phyloP scores from a whole-genome alignment of 2,113 vertebrate species.

The Gavialis gangeticus region DNA sequence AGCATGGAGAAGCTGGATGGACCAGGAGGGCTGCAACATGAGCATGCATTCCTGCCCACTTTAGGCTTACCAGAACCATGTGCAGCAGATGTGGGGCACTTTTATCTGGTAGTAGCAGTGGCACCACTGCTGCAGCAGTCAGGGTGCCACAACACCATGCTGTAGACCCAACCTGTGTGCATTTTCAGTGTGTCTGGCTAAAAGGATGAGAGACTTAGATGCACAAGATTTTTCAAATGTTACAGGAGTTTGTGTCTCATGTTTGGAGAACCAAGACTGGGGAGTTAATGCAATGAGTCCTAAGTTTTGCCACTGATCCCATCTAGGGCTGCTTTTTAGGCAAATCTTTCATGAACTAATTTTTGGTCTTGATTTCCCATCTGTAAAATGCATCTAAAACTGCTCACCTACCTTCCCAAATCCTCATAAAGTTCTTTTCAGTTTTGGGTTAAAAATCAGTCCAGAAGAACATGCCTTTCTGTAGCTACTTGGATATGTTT shows the following conservation, averaged over 20 bases:
- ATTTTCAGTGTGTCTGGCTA: background rate
- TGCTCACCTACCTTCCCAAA: conserved; percentile 53
- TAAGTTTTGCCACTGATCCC: background rate
- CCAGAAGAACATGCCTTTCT: background rate
- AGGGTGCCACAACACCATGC: too few species aligned
- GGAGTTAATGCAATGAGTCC: background rate
- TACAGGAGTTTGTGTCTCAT: background rate
- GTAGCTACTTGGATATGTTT: conserved; percentile 59
- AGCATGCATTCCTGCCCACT: too few species aligned
- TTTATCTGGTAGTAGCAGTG: too few species aligned
- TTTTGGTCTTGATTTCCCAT: conserved; percentile 9
- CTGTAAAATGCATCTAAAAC: conserved; percentile 24
- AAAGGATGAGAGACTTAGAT: background rate
- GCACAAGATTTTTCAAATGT: background rate
- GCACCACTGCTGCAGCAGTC: too few species aligned
- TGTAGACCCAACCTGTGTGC: too few species aligned
- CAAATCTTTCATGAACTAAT: conserved; percentile 29
- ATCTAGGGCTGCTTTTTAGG: background rate
- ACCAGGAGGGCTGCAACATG: too few species aligned
- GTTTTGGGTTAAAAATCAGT: conserved; percentile 56
- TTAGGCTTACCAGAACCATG: too few species aligned
- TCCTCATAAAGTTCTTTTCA: conserved; percentile 62
- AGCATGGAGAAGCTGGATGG: too few species aligned
- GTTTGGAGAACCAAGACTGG: background rate
- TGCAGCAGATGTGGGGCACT: too few species aligned